Base-by-base conservation (phyloP, 2,888 invertebrate genomes). In the Caenorhabditis doughertyi region DNA sequence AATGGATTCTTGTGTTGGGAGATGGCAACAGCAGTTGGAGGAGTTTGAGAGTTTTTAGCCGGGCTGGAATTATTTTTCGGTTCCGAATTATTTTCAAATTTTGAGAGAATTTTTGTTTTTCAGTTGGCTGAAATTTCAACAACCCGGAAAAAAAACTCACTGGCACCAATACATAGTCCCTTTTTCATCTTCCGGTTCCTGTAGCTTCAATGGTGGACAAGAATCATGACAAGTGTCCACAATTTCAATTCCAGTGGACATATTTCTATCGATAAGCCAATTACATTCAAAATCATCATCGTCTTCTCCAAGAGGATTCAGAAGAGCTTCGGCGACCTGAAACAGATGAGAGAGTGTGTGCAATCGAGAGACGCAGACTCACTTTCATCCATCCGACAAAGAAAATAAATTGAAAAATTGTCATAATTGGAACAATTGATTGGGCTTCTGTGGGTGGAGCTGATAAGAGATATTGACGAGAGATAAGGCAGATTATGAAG, bases 241-340 rank as follows among this genome's bases (percentile, higher is more conserved):
- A 13, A 77, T 77, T 11, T 68, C 68, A 11, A 67, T 56, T 9
- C 84, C 79, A 9, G 81, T 81, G 3, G 84, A 70, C 62, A 84
- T 84, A 47, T 84, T 84, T 65, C 83, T 82, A 23, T 84, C 84
- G 51, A 84, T 84, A 11, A 84, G 60, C 58, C 68, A 72, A 42
- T 84, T 82, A 42, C 79, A 81, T 47, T 89, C 89, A 21, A 89
- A 76, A 55, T 89, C 71, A 32, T 71, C 72, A 53, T 73, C 72
- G 11, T 73, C 89, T 56, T 88, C 88, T 23, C 89, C 89, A 18
- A 89, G 64, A 2, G 89, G 89, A 49, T 89, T 89, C 16, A 89
- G 84, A 32, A 89, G 72, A 7, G 88, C 87, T 51, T 89, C 89
- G 9, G 89, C 89, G 13, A 89, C 76, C 76, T 76, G 32, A 8